phyloP scores from a whole-genome alignment of 2,888 invertebrate species.

The Dolomedes plantarius region DNA sequence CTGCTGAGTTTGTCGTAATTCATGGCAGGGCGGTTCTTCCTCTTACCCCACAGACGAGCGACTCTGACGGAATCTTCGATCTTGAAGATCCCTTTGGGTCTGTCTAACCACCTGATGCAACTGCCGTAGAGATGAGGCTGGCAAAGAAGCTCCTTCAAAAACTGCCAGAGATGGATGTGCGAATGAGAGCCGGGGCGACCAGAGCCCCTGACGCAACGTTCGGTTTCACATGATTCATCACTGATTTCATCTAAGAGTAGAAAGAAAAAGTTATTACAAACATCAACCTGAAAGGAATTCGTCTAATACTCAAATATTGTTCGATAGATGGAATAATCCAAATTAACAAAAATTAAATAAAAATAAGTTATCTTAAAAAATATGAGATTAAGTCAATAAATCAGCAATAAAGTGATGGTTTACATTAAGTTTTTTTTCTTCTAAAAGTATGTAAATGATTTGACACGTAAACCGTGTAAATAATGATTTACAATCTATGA shows the following conservation, averaged over 20 bases:
- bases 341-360: no score
- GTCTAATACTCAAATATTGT: no score
- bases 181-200: slow-evolving; percentile 78
- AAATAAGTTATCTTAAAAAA: no score
- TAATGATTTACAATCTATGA: no score
- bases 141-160: slow-evolving; percentile 94
- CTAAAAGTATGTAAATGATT: no score
- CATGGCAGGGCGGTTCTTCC: slow-evolving; percentile 99
- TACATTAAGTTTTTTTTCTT: no score
- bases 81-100: slow-evolving; percentile 96
- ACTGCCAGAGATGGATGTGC: slow-evolving; percentile 99
- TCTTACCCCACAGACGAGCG: slow-evolving; percentile 97
- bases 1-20: slow-evolving; percentile 99
- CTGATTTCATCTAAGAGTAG: slow-evolving; percentile 73
- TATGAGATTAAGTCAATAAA: no score
- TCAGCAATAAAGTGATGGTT: no score
- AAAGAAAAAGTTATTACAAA: background rate
- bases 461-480: no score
- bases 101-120: slow-evolving; percentile 98
- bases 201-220: slow-evolving; percentile 46
- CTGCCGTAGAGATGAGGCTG: slow-evolving; percentile 92
- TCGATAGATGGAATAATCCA: no score
- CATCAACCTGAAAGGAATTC: background rate
- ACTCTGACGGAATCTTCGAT: slow-evolving; percentile 98
- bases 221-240: slow-evolving; percentile 72